A percentile compares a stretch with the other conserved stretches of the same genome.
Conservation (phyloP, 2,797 vertebrate genomes). For the Orestias chungarensis region DNA sequence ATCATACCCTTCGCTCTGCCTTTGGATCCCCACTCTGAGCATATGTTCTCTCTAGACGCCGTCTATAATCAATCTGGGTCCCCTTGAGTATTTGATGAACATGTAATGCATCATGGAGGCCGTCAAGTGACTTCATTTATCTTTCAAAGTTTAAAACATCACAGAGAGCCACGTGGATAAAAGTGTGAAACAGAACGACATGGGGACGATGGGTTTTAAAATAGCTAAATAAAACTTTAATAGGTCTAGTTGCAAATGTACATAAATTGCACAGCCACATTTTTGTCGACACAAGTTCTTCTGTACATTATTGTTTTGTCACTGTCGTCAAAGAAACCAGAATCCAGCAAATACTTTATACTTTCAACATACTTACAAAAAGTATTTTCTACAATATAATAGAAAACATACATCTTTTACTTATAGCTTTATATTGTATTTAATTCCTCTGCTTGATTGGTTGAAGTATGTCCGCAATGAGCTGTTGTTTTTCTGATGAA, state of each 20-base stretch:
- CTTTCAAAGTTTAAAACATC: constrained; percentile 11
- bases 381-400: constrained; percentile 93
- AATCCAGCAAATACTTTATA: constrained; percentile 87
- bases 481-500: constrained; percentile 30
- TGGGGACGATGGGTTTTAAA: constrained; percentile 78
- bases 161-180: not conserved
- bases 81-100: constrained; percentile 45
- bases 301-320: constrained; percentile 98
- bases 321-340: constrained; percentile 84
- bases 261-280: constrained; percentile 99
- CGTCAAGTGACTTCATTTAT: constrained; percentile 36
- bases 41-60: constrained; percentile 46
- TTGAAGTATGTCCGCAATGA: constrained; percentile 38
- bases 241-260: constrained; percentile 99
- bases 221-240: constrained; percentile 99
- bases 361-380: constrained; percentile 99
- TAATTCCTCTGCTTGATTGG: constrained; percentile 57
- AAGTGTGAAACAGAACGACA: constrained; percentile 21
- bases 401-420: constrained; percentile 93
- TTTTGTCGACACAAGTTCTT: constrained; percentile 90
- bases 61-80: constrained; percentile 44
- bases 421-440: constrained; percentile 75
- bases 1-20: constrained; percentile 33
- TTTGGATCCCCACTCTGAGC: constrained; percentile 47
- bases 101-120: constrained; percentile 14